Evolutionary conservation across 2,888 invertebrate species (phyloP).

Genomic region (Eupithecia subumbrata): DNA sequence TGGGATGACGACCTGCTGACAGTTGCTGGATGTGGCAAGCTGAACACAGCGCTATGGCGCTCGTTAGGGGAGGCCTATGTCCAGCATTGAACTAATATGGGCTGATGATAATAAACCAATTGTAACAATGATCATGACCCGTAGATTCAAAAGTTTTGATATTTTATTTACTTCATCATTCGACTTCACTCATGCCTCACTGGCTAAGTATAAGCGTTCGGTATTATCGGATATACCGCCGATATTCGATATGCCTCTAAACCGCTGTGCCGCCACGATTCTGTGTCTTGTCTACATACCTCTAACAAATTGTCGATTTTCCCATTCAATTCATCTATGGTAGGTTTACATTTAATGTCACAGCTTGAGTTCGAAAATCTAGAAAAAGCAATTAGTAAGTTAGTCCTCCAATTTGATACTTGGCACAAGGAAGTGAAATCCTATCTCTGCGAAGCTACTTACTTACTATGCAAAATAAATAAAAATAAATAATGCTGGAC

Average conservation of each 20-base stretch:
- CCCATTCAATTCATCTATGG: slow-evolving; percentile 65
- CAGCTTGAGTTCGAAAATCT: slow-evolving; percentile 45
- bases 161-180: background rate
- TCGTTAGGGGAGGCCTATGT: background rate
- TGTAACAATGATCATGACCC: too few species aligned
- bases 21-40: background rate
- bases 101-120: background rate
- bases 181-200: background rate
- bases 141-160: too few species aligned
- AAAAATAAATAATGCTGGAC: too few species aligned
- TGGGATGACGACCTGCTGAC: background rate
- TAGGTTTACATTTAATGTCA: slow-evolving; percentile 65
- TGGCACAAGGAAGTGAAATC: background rate
- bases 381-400: background rate
- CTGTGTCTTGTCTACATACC: slow-evolving; percentile 49
- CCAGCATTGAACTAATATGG: background rate
- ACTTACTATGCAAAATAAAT: too few species aligned
- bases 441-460: background rate
- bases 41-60: background rate
- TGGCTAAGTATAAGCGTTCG: background rate
- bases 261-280: background rate
- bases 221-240: background rate
- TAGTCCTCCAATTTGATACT: background rate
- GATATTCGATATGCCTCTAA: background rate
- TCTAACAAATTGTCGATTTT: slow-evolving; percentile 63